phyloP scores from a whole-genome alignment of 2,888 invertebrate genomes.

The Adela reaumurella region DNA sequence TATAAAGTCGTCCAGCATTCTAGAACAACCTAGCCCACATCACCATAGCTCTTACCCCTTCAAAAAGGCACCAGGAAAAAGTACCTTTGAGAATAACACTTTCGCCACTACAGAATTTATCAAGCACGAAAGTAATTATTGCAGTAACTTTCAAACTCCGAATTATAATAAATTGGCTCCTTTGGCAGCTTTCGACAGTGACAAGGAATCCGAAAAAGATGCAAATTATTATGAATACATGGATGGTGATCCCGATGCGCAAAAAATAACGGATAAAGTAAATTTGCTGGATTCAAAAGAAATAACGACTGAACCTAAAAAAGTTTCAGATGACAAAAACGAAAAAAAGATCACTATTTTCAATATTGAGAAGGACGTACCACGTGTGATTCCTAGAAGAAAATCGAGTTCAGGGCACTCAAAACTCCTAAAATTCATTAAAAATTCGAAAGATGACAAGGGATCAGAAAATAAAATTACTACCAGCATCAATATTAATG shows the following conservation, averaged over 20 bases:
- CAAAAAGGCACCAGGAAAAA: not conserved
- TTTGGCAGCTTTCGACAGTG: not conserved
- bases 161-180: not conserved
- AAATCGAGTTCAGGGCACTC: not conserved
- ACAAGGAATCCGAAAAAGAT: not conserved
- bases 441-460: not conserved
- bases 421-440: not conserved
- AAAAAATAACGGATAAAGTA: not conserved
- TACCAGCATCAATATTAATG: no score
- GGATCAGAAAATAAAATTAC: not conserved
- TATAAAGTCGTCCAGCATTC: no score
- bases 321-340: no score
- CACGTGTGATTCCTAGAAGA: not conserved
- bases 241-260: not conserved
- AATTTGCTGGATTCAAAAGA: not conserved
- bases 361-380: not conserved
- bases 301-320: not conserved
- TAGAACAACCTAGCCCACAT: not conserved
- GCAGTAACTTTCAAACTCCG: not conserved
- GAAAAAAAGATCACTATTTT: no score
- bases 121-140: not conserved
- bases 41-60: not conserved
- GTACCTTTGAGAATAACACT: not conserved
- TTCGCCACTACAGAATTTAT: not conserved
- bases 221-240: not conserved